phyloP scores from a whole-genome alignment of 2,888 invertebrate genomes.

The Drosophila algonquin region DNA sequence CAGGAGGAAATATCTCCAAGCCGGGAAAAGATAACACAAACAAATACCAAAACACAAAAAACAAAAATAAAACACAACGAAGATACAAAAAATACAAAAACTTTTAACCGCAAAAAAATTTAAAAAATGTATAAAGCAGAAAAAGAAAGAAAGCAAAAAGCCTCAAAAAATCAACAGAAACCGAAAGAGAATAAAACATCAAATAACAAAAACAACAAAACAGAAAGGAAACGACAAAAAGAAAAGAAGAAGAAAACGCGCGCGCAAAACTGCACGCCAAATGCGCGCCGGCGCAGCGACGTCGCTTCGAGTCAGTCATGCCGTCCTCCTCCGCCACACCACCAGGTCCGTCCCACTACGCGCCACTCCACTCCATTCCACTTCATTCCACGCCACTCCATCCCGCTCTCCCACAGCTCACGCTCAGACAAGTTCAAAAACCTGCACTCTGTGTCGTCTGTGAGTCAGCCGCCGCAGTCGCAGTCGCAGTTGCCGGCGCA shows the following conservation, averaged over 20 bases:
- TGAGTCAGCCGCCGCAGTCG: constrained; percentile 50
- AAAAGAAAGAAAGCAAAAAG: constrained; percentile 19
- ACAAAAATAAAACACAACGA: constrained; percentile 17
- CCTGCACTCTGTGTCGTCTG: constrained; percentile 52
- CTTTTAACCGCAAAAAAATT: constrained; percentile 54
- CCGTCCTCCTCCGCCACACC: background rate
- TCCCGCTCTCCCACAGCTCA: background rate
- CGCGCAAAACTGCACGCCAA: constrained; percentile 51
- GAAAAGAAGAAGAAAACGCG: constrained; percentile 39
- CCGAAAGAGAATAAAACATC: constrained; percentile 1
- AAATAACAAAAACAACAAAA: constrained; percentile 10
- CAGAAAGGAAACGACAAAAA: background rate
- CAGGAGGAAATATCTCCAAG: constrained; percentile 38
- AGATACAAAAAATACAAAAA: constrained; percentile 14
- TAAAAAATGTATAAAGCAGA: constrained; percentile 47
- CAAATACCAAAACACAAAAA: constrained; percentile 5
- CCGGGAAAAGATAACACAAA: background rate
- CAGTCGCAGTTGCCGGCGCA: constrained; percentile 30
- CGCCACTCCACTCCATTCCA: background rate
- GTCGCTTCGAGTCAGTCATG: background rate
- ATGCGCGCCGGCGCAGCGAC: constrained; percentile 68
- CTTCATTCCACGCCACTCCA: background rate
- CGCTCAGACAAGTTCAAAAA: constrained; percentile 69
- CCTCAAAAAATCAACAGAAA: constrained; percentile 37
- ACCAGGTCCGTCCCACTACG: too few species aligned